Evolutionary conservation across 2,888 invertebrate species (phyloP).

Genomic region (Dendrolimus houi): DNA sequence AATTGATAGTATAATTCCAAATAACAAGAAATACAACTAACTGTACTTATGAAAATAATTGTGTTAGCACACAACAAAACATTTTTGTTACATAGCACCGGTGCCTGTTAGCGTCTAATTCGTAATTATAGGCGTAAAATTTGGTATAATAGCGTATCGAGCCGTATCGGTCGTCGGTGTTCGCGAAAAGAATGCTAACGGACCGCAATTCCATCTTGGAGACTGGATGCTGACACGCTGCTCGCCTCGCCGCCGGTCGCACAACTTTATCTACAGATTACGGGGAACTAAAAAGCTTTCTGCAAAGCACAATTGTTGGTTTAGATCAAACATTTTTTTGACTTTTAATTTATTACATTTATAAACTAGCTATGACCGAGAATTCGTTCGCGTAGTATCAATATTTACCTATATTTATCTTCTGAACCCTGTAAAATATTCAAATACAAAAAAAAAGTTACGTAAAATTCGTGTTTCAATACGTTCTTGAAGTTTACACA

Average conservation of each 20-base stretch:
- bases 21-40: neutral
- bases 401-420: no score
- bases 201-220: conserved; percentile 39
- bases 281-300: no score
- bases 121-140: conserved; percentile 57
- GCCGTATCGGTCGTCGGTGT: conserved; percentile 33
- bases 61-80: neutral
- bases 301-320: no score
- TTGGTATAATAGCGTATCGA: conserved; percentile 43
- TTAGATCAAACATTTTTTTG: no score
- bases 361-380: no score
- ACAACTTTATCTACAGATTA: neutral
- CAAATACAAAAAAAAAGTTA: no score
- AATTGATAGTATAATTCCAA: neutral
- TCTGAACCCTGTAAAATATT: no score
- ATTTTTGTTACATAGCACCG: conserved; percentile 1
- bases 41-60: neutral
- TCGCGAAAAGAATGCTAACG: conserved; percentile 64
- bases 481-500: no score
- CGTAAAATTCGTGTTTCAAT: no score
- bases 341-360: no score
- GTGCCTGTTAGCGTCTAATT: conserved; percentile 38
- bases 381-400: no score
- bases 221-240: conserved; percentile 10
- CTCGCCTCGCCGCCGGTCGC: conserved; percentile 2